Evolutionary conservation across 2,888 invertebrate genomes (phyloP).

Genomic region (Noctua comes): DNA sequence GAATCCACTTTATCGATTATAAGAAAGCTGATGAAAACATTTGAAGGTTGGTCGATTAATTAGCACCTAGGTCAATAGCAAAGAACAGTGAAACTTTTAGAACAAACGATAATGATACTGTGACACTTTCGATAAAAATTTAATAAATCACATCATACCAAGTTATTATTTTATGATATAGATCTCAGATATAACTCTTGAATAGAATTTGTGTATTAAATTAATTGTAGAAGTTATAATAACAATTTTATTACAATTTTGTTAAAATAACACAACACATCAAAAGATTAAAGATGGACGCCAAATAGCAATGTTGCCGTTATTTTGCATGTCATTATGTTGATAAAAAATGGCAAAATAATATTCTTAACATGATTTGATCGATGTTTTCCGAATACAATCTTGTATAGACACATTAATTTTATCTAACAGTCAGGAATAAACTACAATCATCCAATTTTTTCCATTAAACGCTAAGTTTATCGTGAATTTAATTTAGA

Average conservation of each 20-base stretch:
- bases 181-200: constrained; percentile 61
- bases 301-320: constrained; percentile 86
- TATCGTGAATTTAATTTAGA: not conserved
- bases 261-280: constrained; percentile 88
- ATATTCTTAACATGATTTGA: not conserved
- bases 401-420: not conserved
- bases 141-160: constrained; percentile 70
- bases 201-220: constrained; percentile 57
- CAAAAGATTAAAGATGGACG: constrained; percentile 90
- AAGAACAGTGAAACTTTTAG: constrained; percentile 87
- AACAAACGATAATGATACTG: constrained; percentile 87
- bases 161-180: constrained; percentile 69
- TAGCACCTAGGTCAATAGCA: constrained; percentile 88
- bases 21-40: constrained; percentile 81
- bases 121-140: constrained; percentile 84
- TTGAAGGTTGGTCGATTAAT: constrained; percentile 83
- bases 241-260: constrained; percentile 78
- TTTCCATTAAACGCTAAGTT: not conserved
- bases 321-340: constrained; percentile 74
- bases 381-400: not conserved
- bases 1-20: constrained; percentile 67
- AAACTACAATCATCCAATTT: not conserved
- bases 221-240: constrained; percentile 63
- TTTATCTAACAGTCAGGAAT: not conserved
- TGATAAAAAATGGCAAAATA: constrained; percentile 57